Conservation (phyloP, 2,797 vertebrate genomes). For the Phalloptychus januarius region DNA sequence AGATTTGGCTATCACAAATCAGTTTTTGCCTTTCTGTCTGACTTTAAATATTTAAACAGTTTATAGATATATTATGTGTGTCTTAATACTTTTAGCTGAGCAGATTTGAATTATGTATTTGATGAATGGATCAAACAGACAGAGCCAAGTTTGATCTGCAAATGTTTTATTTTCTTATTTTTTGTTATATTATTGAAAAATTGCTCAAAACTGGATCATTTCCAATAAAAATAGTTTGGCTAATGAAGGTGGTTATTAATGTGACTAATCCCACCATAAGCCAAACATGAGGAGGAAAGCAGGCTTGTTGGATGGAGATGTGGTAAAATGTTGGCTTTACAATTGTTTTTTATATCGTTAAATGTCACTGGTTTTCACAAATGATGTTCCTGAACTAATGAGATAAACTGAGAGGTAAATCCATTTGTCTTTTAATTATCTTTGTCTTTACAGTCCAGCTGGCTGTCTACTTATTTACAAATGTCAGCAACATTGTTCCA, state of each 20-base stretch:
- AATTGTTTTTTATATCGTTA: neutral
- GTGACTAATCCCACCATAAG: too few relatives aligned
- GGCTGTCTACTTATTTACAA: neutral
- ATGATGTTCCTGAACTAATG: neutral
- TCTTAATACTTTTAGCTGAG: conserved; percentile 27
- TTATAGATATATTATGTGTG: conserved; percentile 34
- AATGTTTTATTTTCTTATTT: conserved; percentile 13
- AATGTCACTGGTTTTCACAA: neutral
- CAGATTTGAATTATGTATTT: conserved; percentile 45
- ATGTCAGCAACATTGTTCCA: neutral
- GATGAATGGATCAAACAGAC: conserved; percentile 32
- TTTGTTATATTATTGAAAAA: too few relatives aligned
- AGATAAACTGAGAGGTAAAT: neutral
- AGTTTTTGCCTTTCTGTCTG: neutral
- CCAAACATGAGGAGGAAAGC: too few relatives aligned
- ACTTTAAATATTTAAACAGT: conserved; percentile 22
- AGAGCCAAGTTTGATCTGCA: conserved; percentile 18
- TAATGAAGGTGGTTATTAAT: neutral
- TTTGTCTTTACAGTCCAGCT: neutral
- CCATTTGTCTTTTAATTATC: neutral
- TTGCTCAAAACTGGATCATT: neutral
- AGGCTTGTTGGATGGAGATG: too few relatives aligned
- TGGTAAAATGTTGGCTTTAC: too few relatives aligned
- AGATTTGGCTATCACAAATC: neutral
- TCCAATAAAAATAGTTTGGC: neutral